Base-by-base conservation (phyloP, 2,113 vertebrate genomes). In the Pygoscelis antarcticus region DNA sequence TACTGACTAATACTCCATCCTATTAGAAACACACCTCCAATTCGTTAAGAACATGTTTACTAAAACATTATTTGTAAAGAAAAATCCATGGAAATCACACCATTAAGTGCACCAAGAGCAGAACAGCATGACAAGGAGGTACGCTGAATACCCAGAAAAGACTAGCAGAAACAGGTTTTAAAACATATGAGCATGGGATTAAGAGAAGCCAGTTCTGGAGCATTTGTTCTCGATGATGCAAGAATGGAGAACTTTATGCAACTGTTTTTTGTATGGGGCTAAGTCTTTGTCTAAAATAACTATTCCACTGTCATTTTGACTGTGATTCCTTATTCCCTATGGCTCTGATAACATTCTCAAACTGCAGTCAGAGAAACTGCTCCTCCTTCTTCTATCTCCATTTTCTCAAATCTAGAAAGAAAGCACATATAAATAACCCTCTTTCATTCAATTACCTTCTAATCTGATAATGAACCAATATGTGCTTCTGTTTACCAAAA, bases 1-100 rank as follows among this genome's bases (percentile, higher is more conserved):
- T 86, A 88, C 96, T 96, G 97, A 97, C 96, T 98, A 98, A 97
- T 94, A 47, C 42, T 27, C 51, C 38, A 23, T 93, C 87, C 93
- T 97, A 87, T 96, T 93, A 90, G 79, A 88, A 92, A 92, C 90
- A 97, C 87, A 96, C 97, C 96, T 97, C 95, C 82, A 80, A 82
- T 91, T 97, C 54, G 49, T 71, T 96, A 95, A 90, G 95, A 97
- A 87, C 60, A 47, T 11, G n/a, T 97, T 96, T 83, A 89, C 71
- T 90, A 52, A 89, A 97, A 93, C 91, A 96, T 82, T 93, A 38
- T 78, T 96, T 80, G 89, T 55, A 83, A 74, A 93, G 78, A 94
- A 94, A 95, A 96, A 95, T 68, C 87, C 87, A 62, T 58, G 57
- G 70, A 74, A 96, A 86, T 83, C 46, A 19, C 20, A 65, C 17